Evolutionary conservation across 2,888 invertebrate genomes (phyloP).

Genomic region (Clistopyga incitator): DNA sequence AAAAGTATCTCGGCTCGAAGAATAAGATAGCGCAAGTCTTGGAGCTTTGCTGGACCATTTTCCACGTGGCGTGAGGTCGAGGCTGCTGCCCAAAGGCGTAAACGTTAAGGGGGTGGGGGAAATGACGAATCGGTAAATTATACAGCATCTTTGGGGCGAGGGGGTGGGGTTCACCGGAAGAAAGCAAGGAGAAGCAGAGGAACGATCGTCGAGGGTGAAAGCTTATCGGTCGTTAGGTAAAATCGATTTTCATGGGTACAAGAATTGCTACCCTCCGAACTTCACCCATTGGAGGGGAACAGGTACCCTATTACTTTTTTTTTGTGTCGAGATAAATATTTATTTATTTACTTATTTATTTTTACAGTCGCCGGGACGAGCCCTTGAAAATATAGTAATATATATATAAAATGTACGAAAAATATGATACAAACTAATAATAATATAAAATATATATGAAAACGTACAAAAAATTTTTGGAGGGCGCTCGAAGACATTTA

Average conservation of each 20-base stretch:
- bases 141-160: conserved; percentile 34
- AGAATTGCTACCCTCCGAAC: not conserved
- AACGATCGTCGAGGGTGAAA: conserved; percentile 33
- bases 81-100: conserved; percentile 22
- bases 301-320: not conserved
- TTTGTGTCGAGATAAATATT: too few relatives aligned
- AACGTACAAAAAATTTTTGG: too few relatives aligned
- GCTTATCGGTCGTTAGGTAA: conserved; percentile 51
- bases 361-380: too few relatives aligned
- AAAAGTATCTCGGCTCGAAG: conserved; percentile 21
- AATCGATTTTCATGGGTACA: conserved; percentile 37
- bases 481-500: too few relatives aligned
- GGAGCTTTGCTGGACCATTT: conserved; percentile 36
- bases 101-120: conserved; percentile 10
- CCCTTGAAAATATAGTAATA: too few relatives aligned
- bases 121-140: conserved; percentile 57
- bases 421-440: too few relatives aligned
- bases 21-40: conserved; percentile 24
- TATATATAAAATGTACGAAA: not conserved
- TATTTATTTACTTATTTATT: too few relatives aligned
- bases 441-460: too few relatives aligned
- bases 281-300: not conserved
- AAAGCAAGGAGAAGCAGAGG: conserved; percentile 16
- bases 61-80: conserved; percentile 30
- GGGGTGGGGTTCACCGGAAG: conserved; percentile 14